Evolutionary conservation across 1,140 invertebrate genomes (phyloP), one percentile per base, ranked within the genome.

Genomic region (Brachionus angularis): DNA sequence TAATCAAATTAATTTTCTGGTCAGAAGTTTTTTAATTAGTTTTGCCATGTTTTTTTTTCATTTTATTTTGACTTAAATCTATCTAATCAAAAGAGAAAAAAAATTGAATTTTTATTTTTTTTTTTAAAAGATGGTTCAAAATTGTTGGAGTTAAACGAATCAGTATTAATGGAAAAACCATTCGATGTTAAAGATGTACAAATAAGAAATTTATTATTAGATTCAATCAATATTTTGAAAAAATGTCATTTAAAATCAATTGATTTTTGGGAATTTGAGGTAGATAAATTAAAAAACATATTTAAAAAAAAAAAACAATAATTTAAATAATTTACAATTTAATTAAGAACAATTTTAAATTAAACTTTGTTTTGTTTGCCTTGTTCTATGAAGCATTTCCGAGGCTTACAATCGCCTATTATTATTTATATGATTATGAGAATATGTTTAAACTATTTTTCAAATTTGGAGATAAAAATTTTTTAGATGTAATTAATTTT

Each of bases 301-400:
- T n/a, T n/a, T n/a, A n/a, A n/a, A n/a, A n/a, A n/a, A n/a, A n/a
- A n/a, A n/a, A n/a, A n/a, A n/a, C n/a, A n/a, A n/a, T n/a, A n/a
- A n/a, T n/a, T n/a, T n/a, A n/a, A n/a, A n/a, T n/a, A n/a, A n/a
- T n/a, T n/a, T n/a, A n/a, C n/a, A n/a, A n/a, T 36, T 58, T 23
- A 14, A 4, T 27, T 14, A 23, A 58, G 53, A 58, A 58, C 39
- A 10, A n/a, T 8, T 39, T 39, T 23, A 58, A 36, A 58, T 58
- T 58, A 23, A 16, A 58, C 10, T 18, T 58, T 25, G 16, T 58
- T 12, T 29, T 33, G 23, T 39, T 18, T 10, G 39, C n/a, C 23
- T 58, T 58, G 18, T 18, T 58, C n/a, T 58, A 39, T 58, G 33
- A 58, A 33, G n/a, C 33, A 18, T 58, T 58, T 58, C 53, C 53